Evolutionary conservation across 2,113 vertebrate species (phyloP).

Genomic region (Lagopus muta): DNA sequence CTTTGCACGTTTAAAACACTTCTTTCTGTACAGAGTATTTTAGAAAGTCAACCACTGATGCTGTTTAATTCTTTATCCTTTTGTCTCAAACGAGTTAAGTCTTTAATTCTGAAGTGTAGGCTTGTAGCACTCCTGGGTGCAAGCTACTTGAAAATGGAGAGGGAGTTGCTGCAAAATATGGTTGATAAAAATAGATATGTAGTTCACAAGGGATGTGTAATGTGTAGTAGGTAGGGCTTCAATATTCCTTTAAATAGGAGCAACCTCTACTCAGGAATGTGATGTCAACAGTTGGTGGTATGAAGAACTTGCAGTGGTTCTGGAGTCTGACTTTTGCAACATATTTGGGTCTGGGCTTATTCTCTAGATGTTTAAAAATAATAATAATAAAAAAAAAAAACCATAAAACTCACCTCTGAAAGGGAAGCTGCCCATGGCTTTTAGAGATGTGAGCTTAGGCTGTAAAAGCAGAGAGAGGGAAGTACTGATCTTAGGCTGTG

Average conservation of each 20-base stretch:
- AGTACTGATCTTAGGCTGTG: neutral
- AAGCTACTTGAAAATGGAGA: neutral
- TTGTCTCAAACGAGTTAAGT: neutral
- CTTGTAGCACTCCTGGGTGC: neutral
- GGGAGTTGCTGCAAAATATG: neutral
- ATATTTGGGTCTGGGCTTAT: neutral
- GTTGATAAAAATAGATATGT: constrained; percentile 6
- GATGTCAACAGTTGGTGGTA: neutral
- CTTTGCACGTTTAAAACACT: neutral
- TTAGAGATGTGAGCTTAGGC: neutral
- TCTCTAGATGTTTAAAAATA: neutral
- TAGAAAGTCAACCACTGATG: neutral
- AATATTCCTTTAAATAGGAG: neutral
- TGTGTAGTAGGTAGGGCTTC: neutral
- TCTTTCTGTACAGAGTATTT: neutral
- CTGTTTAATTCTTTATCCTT: neutral
- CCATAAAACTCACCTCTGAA: neutral
- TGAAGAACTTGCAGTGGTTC: neutral
- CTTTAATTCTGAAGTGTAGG: neutral
- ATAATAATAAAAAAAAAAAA: too few species aligned
- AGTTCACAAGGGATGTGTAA: neutral
- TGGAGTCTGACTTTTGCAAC: neutral
- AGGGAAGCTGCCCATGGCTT: neutral
- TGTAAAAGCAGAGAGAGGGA: neutral
- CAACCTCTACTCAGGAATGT: neutral